Conservation (phyloP, 2,797 vertebrate species). For the Argyrosomus regius region DNA sequence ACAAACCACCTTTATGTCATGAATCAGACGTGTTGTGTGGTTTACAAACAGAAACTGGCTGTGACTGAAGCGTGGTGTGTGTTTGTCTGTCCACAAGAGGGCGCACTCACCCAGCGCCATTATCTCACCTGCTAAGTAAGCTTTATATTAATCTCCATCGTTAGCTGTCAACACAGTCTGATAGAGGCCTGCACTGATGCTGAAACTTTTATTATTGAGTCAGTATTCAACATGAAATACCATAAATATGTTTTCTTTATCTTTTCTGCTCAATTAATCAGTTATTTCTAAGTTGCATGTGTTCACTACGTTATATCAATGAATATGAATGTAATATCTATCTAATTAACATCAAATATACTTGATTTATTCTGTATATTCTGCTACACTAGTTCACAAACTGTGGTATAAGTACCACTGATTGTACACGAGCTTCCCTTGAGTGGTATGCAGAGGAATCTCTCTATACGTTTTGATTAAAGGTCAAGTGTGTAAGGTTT, state of each 20-base stretch:
- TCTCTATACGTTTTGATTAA: too few relatives aligned
- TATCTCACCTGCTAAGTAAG: neutral
- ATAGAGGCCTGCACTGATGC: neutral
- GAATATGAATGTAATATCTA: too few relatives aligned
- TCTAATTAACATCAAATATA: too few relatives aligned
- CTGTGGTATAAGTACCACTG: too few relatives aligned
- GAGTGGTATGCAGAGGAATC: too few relatives aligned
- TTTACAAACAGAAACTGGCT: neutral
- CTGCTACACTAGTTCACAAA: too few relatives aligned
- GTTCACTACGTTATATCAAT: neutral
- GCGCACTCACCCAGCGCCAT: constrained; percentile 10
- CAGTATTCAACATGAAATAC: neutral
- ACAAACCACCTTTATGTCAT: neutral
- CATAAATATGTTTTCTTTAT: neutral
- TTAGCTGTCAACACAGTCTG: neutral
- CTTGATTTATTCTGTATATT: too few relatives aligned
- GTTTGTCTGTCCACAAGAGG: constrained; percentile 44
- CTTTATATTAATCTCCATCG: constrained; percentile 18
- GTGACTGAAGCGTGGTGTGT: neutral
- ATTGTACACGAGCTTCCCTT: too few relatives aligned
- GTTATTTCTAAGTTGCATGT: neutral
- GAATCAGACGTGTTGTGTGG: too few relatives aligned
- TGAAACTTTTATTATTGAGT: neutral
- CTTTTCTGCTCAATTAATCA: neutral
- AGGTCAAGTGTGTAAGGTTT: too few relatives aligned